phyloP scores from a whole-genome alignment of 2,888 invertebrate genomes.

The Lasioglossum figueresi region DNA sequence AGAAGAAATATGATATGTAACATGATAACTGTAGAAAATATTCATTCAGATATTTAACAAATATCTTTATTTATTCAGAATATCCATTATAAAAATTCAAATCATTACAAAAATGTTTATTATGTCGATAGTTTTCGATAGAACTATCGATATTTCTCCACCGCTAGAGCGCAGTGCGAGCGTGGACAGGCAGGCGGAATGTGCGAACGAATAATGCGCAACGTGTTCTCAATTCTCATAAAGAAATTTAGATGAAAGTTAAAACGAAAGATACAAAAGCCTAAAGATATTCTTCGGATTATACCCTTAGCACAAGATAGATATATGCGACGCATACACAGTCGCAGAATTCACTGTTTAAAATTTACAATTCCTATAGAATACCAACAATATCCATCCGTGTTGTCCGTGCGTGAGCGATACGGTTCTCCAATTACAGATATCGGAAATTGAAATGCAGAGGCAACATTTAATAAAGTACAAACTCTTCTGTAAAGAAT shows the following conservation, averaged over 20 bases:
- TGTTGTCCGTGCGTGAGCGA: not conserved
- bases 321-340: not conserved
- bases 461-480: not conserved
- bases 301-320: not conserved
- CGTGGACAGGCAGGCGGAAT: not conserved
- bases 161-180: not conserved
- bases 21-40: too few relatives aligned
- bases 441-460: not conserved
- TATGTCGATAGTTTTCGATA: too few relatives aligned
- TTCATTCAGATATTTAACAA: too few relatives aligned
- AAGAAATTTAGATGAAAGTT: not conserved
- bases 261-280: not conserved
- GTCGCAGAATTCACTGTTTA: not conserved
- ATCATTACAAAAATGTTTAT: too few relatives aligned
- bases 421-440: not conserved
- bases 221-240: not conserved
- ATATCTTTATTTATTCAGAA: too few relatives aligned
- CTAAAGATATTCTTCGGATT: not conserved
- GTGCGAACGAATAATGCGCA: not conserved
- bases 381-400: not conserved
- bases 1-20: too few relatives aligned
- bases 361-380: not conserved
- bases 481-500: not conserved
- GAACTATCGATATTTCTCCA: too few relatives aligned
- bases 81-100: too few relatives aligned